A percentile compares a stretch with the other conserved stretches of the same genome.
phyloP scores from a whole-genome alignment of 2,888 invertebrate species.

The Melinopterus prodromus region DNA sequence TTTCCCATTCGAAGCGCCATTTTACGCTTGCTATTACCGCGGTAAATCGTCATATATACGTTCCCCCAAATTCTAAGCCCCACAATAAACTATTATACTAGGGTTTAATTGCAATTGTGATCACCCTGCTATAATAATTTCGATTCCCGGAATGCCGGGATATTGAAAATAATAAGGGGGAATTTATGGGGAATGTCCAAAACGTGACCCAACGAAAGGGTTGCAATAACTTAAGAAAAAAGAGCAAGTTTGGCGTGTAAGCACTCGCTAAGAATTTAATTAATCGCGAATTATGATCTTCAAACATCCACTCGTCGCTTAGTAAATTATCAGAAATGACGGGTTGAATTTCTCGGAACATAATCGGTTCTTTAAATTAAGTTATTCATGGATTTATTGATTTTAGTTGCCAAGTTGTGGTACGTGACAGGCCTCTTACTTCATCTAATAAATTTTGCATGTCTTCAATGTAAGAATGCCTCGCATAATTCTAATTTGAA shows the following conservation, averaged over 20 bases:
- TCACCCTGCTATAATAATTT: not conserved
- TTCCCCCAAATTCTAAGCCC: not conserved
- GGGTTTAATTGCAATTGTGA: not conserved
- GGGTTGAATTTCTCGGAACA: not conserved
- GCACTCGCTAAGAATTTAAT: not conserved
- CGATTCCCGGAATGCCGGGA: not conserved
- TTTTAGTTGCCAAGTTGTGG: not conserved
- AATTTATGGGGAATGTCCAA: not conserved
- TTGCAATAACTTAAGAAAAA: not conserved
- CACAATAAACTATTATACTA: not conserved
- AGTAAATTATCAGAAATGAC: not conserved
- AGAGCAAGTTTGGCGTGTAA: not conserved
- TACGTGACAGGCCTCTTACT: not conserved
- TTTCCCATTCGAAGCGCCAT: not conserved
- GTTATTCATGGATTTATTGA: not conserved
- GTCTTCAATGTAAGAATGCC: not conserved
- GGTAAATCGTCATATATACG: not conserved
- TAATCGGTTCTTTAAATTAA: not conserved
- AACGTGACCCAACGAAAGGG: not conserved
- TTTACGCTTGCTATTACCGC: not conserved
- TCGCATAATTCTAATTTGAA: not conserved
- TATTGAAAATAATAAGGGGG: not conserved
- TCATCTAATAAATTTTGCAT: not conserved
- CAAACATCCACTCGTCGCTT: not conserved
- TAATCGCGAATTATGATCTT: not conserved